Conservation (phyloP, 2,113 vertebrate genomes). For the Rhabdomys dilectus region DNA sequence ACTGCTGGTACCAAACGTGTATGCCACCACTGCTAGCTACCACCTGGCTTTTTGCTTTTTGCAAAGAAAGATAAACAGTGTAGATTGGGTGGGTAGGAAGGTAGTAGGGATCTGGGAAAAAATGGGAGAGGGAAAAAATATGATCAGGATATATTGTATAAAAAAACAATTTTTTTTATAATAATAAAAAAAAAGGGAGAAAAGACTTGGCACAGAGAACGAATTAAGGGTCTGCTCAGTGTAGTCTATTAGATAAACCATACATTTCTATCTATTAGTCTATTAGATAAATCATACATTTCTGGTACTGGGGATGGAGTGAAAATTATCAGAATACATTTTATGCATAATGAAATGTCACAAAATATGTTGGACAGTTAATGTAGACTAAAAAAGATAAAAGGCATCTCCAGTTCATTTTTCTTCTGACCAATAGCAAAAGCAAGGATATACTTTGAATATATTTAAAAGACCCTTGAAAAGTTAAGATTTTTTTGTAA, state of each 20-base stretch:
- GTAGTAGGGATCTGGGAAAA: background rate
- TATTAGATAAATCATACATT: background rate
- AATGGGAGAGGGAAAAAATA: background rate
- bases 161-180: background rate
- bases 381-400: background rate
- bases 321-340: background rate
- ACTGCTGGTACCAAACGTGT: too few species aligned
- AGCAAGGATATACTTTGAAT: background rate
- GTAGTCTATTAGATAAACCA: too few species aligned
- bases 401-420: constrained; percentile 9
- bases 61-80: background rate
- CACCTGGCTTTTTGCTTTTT: background rate
- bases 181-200: background rate
- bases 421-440: constrained; percentile 13
- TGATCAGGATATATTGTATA: background rate
- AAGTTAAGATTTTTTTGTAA: background rate
- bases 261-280: too few species aligned
- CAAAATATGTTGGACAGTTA: background rate
- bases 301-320: background rate
- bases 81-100: background rate
- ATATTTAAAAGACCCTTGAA: background rate
- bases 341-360: background rate
- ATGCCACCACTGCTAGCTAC: too few species aligned
- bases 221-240: background rate
- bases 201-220: background rate